Evolutionary conservation across 2,888 invertebrate genomes (phyloP), one percentile per base, ranked within the genome.

Genomic region (Pseudococcus viburni): DNA sequence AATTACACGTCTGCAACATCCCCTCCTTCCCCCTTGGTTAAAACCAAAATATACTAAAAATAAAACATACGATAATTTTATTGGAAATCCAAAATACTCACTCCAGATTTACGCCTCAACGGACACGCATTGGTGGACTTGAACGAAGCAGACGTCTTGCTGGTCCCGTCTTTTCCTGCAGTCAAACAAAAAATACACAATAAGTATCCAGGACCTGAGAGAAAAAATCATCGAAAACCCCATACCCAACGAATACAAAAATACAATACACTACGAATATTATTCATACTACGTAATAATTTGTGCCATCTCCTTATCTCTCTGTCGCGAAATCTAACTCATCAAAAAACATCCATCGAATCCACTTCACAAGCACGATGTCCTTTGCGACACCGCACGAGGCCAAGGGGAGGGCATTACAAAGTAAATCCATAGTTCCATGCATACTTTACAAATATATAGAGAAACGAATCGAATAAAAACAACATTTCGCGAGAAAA

Each of bases 141-240:
- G 59, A 86, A 59, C 59, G 59, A 59, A 59, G 59, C 22, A 33
- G 86, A 73, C 11, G 86, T 42, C 86, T 73, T 86, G 17, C 64
- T 73, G 86, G 48, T 86, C 64, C 46, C 86, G 39, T 64, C 64
- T 86, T 86, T 86, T 46, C 86, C 86, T 86, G 68, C n/a, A 86
- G 73, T 39, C 77, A 39, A 77, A 39, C 39, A 39, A 84, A 84
- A 39, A 84, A 84, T 22, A 17, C 11, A 48, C 12, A 9, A 33
- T 46, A 42, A 42, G 12, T 26, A 83, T 19, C 12, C 83, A 83
- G 42, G 0, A 59, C 59, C n/a, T 17, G 1, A 59, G 15, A 59
- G 15, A 64, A 64, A 11, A 64, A 64, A 22, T 5, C 11, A 26
- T 5, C n/a, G 19, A 19, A 59, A 19, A 55, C 19, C 17, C 3